A percentile compares a stretch with the other conserved stretches of the same genome.
These are phyloP conservation scores for Grantiella picta DNA, from an alignment of 2,113 vertebrate species.

Conservation along the genomic window DNA sequence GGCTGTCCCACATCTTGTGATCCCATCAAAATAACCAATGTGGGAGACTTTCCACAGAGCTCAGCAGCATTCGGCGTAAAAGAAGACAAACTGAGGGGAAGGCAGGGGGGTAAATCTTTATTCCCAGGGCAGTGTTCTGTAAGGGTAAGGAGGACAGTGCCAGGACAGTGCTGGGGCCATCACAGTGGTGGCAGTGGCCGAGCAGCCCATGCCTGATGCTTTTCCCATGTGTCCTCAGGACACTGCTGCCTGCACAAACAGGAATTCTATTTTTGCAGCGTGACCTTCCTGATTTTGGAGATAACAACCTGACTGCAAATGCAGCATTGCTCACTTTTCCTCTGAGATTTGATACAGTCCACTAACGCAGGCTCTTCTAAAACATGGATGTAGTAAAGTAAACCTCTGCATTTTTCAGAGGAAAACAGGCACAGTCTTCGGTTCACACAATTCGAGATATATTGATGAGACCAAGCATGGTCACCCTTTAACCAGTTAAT, in stretches of 20 bases:
- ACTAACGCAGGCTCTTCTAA: not conserved
- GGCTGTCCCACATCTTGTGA: not conserved
- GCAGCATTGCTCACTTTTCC: not conserved
- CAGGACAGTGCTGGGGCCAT: not conserved
- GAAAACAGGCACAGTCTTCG: not conserved
- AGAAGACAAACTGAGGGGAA: not conserved
- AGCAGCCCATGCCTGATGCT: not conserved
- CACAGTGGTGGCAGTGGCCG: not conserved
- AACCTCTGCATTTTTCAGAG: not conserved
- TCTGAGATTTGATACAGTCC: not conserved
- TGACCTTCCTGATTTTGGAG: not conserved
- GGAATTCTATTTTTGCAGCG: conserved; percentile 3
- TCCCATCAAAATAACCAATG: not conserved
- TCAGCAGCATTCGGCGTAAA: not conserved
- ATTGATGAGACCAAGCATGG: not conserved
- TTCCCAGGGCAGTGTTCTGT: not conserved
- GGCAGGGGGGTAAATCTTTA: not conserved
- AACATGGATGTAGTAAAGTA: not conserved
- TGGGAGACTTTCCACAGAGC: not conserved
- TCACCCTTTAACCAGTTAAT: not conserved
- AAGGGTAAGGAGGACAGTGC: not conserved
- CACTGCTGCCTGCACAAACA: not conserved
- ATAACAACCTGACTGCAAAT: not conserved
- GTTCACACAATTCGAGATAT: accelerated
- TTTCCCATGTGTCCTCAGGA: not conserved